Percentiles rank a stretch among this genome's conserved stretches.
Conservation (phyloP, 2,888 invertebrate genomes). For the Drosophila merina region DNA sequence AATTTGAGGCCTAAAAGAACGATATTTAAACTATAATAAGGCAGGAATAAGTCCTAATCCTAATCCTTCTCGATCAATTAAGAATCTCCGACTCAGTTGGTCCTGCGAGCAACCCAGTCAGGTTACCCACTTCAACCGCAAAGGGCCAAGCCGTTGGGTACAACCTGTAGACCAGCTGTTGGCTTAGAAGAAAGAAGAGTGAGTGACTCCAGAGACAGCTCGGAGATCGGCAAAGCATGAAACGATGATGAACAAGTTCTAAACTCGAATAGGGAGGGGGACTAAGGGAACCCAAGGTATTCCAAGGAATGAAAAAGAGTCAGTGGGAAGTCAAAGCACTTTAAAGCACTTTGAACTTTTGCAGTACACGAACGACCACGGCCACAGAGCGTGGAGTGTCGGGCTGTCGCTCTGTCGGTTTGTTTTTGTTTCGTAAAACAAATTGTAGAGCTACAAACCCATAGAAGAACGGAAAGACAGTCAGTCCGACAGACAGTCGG, state of each 20-base stretch:
- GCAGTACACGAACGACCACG: constrained; percentile 18
- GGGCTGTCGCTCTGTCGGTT: not conserved
- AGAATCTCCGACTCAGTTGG: too few species aligned
- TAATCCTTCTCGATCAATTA: too few species aligned
- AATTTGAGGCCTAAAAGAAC: too few species aligned
- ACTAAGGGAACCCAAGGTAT: not conserved
- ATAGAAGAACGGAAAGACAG: constrained; percentile 1
- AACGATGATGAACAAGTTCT: constrained; percentile 70
- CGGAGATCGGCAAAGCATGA: constrained; percentile 41
- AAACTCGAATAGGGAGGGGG: constrained; percentile 25
- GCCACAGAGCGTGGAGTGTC: constrained; percentile 14
- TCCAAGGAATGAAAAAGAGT: constrained; percentile 32
- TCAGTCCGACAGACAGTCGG: not conserved
- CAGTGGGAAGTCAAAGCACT: constrained; percentile 77
- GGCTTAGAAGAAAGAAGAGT: constrained; percentile 1
- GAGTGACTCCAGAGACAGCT: constrained; percentile 20
- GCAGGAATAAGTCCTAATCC: too few species aligned
- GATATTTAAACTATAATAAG: too few species aligned
- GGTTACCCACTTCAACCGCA: constrained; percentile 30
- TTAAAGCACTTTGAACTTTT: constrained; percentile 75
- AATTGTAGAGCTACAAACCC: constrained; percentile 52
- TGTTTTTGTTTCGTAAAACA: constrained; percentile 41
- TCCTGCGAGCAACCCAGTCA: constrained; percentile 2
- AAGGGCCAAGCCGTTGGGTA: constrained; percentile 42
- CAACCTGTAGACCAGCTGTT: constrained; percentile 30